These are phyloP conservation scores for Menura novaehollandiae DNA, from an alignment of 2,113 vertebrate genomes.

Conservation along the genomic window DNA sequence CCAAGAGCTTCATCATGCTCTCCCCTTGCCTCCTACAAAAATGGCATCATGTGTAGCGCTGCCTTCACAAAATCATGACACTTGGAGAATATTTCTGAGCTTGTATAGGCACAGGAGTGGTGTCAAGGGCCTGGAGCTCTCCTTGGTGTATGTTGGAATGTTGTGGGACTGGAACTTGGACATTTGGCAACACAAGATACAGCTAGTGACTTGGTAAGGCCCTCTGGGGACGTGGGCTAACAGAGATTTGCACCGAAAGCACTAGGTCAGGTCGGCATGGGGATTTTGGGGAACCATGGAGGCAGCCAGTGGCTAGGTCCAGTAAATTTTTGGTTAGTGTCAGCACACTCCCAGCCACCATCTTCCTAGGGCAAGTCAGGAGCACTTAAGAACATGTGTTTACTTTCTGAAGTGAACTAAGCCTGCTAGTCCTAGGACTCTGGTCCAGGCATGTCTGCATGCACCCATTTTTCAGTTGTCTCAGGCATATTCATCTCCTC, in stretches of 20 bases:
- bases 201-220: too few species aligned
- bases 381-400: background rate
- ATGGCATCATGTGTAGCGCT: fast-evolving
- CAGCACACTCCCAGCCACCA: background rate
- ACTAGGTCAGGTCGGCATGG: fast-evolving
- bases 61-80: background rate
- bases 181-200: fast-evolving
- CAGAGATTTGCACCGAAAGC: background rate
- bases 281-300: background rate
- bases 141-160: fast-evolving
- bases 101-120: background rate
- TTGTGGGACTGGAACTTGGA: background rate
- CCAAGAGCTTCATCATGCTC: background rate
- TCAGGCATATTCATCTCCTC: background rate
- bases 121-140: background rate
- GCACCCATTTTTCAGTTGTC: background rate
- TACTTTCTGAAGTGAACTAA: background rate
- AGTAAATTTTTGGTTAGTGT: background rate
- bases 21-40: background rate
- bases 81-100: background rate
- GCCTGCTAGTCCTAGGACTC: background rate
- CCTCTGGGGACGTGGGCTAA: background rate
- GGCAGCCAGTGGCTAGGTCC: background rate
- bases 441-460: background rate
- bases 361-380: background rate